Percentiles rank a stretch among this genome's conserved stretches.
These are phyloP conservation scores for Notarius lentiginosus DNA, from an alignment of 2,113 vertebrate genomes.

Conservation along the genomic window DNA sequence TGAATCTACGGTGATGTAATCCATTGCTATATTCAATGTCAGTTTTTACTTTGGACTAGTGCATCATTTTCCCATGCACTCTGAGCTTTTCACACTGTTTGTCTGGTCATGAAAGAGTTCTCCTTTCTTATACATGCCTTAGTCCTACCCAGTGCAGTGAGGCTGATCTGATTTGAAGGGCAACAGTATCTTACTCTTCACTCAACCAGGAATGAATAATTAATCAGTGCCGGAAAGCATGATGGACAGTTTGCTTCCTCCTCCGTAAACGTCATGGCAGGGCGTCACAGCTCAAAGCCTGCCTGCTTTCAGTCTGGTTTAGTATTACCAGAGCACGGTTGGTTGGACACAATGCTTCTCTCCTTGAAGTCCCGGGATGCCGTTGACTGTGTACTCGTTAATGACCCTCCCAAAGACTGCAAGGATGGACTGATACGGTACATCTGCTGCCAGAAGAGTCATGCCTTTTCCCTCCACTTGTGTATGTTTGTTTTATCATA, in stretches of 20 bases:
- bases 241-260: slow-evolving; percentile 58
- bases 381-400: slow-evolving; percentile 46
- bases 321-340: not conserved
- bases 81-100: not conserved
- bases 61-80: not conserved
- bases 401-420: slow-evolving; percentile 56
- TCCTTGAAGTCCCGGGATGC: slow-evolving; percentile 59
- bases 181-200: slow-evolving; percentile 59
- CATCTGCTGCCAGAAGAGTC: slow-evolving; percentile 74
- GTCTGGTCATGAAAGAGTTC: slow-evolving; percentile 14
- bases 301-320: not conserved
- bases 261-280: slow-evolving; percentile 39
- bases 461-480: slow-evolving; percentile 60
- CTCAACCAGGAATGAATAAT: slow-evolving; percentile 73
- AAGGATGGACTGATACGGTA: slow-evolving; percentile 67
- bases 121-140: not conserved
- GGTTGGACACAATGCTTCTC: slow-evolving; percentile 56
- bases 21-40: no score
- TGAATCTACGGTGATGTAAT: no score
- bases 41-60: no score
- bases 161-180: slow-evolving; percentile 49
- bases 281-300: slow-evolving; percentile 8
- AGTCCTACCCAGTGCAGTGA: not conserved
- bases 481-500: slow-evolving; percentile 60
- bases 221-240: slow-evolving; percentile 71